Evolutionary conservation across 2,888 invertebrate species (phyloP).

Genomic region (Mamestra brassicae): DNA sequence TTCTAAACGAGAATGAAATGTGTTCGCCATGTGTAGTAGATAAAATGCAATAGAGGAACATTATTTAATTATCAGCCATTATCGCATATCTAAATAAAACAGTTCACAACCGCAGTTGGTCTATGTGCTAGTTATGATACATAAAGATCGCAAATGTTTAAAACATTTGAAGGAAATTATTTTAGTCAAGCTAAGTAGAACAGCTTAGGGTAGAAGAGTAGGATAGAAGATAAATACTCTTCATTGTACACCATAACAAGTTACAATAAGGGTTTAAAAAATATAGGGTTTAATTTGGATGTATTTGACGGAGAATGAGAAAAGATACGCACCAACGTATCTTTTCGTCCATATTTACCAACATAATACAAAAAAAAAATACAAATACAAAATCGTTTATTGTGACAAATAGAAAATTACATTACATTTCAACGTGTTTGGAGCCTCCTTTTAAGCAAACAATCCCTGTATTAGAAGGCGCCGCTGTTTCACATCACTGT

Average conservation of each 20-base stretch:
- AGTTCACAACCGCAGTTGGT: conserved; percentile 11
- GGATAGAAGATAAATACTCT: background rate
- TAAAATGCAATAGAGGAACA: conserved; percentile 1
- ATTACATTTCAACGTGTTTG: too few relatives aligned
- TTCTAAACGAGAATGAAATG: background rate
- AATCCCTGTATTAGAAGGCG: too few relatives aligned
- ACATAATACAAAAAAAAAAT: too few relatives aligned
- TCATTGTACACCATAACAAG: too few relatives aligned
- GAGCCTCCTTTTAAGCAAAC: too few relatives aligned
- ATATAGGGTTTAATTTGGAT: too few relatives aligned
- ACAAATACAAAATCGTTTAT: too few relatives aligned
- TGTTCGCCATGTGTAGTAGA: background rate
- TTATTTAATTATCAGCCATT: conserved; percentile 36
- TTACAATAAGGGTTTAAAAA: background rate
- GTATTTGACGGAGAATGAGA: too few relatives aligned
- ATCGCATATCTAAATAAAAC: conserved; percentile 32
- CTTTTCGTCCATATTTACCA: too few relatives aligned
- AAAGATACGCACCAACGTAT: too few relatives aligned
- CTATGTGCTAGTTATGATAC: background rate
- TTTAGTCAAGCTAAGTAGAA: background rate
- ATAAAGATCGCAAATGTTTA: background rate
- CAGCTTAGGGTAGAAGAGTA: background rate
- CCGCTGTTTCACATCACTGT: too few relatives aligned
- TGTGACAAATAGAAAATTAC: too few relatives aligned
- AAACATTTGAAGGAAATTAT: background rate